Evolutionary conservation across 2,113 vertebrate species (phyloP).

Genomic region (Picathartes gymnocephalus): DNA sequence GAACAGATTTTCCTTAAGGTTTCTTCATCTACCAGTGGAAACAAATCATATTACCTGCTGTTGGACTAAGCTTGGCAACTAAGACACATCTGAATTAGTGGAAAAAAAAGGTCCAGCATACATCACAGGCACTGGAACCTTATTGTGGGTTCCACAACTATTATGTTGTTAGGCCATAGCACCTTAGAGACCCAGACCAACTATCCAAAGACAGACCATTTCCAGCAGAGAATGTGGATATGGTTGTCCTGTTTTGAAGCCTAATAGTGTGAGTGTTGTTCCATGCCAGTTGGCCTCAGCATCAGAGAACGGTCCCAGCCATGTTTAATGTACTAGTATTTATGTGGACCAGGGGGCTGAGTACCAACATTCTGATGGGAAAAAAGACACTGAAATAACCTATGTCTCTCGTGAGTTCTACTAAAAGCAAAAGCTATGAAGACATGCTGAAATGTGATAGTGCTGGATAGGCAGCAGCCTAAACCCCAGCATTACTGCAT

Average conservation of each 20-base stretch:
- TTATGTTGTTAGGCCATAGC: background rate
- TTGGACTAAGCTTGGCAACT: background rate
- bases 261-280: background rate
- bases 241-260: background rate
- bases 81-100: background rate
- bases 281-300: background rate
- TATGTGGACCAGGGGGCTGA: background rate
- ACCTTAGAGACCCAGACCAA: background rate
- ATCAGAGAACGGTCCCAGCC: background rate
- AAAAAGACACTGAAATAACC: background rate
- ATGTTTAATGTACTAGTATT: constrained; percentile 8
- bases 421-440: constrained; percentile 1
- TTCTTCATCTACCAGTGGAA: background rate
- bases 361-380: background rate
- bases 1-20: background rate
- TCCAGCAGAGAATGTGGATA: background rate
- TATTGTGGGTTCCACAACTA: background rate
- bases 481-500: background rate
- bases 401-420: background rate
- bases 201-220: background rate
- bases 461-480: background rate
- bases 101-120: background rate
- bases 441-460: background rate
- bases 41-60: background rate
- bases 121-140: background rate